Conservation (phyloP, 1,140 invertebrate species). For the Apis laboriosa region DNA sequence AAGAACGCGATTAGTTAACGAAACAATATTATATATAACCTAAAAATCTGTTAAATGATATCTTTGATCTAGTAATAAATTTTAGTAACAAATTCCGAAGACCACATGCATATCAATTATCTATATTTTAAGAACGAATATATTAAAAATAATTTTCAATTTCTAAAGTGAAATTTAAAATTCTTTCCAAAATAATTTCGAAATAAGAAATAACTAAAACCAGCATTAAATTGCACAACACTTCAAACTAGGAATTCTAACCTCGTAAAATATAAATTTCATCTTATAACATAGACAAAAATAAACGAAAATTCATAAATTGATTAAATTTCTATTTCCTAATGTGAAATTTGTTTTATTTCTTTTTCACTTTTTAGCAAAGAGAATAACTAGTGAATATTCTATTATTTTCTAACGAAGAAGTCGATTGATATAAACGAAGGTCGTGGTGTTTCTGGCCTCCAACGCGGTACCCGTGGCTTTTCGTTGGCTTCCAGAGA, state of each 20-base stretch:
- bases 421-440: background rate
- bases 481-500: constrained; percentile 24
- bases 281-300: background rate
- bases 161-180: too few species aligned
- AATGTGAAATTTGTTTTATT: background rate
- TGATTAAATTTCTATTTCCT: background rate
- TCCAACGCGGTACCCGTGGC: background rate
- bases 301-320: background rate
- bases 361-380: background rate
- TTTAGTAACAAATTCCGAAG: too few species aligned
- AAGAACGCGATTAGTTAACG: too few species aligned
- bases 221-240: background rate
- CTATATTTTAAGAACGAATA: too few species aligned
- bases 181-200: too few species aligned
- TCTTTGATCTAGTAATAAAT: too few species aligned
- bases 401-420: background rate
- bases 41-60: too few species aligned
- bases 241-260: background rate
- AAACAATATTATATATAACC: too few species aligned
- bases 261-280: background rate
- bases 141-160: too few species aligned
- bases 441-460: background rate
- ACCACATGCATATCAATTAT: too few species aligned
- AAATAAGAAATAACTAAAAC: background rate
- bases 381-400: too few species aligned